Evolutionary conservation across 2,888 invertebrate species (phyloP).

Genomic region (Lithosia quadra): DNA sequence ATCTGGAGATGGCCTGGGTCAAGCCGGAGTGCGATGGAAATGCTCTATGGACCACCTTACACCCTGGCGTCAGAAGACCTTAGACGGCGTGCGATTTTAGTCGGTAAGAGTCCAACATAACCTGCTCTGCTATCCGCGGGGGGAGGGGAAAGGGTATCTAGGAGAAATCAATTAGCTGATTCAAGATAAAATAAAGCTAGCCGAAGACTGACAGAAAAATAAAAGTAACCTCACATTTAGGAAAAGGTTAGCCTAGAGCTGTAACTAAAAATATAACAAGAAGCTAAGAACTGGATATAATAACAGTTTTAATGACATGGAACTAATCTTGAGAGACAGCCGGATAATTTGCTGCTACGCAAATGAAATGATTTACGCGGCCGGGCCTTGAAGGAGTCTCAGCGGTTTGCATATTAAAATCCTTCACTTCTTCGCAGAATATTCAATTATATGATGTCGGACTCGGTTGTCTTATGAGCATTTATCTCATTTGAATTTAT

Average conservation of each 20-base stretch:
- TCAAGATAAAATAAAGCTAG: not conserved
- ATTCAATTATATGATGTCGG: constrained; percentile 18
- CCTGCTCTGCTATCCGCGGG: too few species aligned
- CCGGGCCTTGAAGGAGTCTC: constrained; percentile 10
- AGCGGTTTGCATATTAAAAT: constrained; percentile 17
- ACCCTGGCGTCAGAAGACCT: too few species aligned
- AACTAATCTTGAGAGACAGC: constrained; percentile 16
- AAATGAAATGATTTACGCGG: constrained; percentile 22
- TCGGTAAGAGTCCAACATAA: too few species aligned
- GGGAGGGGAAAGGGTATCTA: too few species aligned
- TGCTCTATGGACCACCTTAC: too few species aligned
- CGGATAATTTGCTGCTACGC: constrained; percentile 17
- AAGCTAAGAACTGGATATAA: not conserved
- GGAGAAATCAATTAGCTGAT: not conserved
- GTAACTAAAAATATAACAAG: not conserved
- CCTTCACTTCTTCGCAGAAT: constrained; percentile 14
- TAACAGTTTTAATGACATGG: constrained; percentile 13
- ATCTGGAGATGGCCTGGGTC: too few species aligned
- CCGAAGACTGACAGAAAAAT: not conserved
- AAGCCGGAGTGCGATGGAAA: too few species aligned
- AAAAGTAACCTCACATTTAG: not conserved
- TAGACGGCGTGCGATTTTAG: too few species aligned
- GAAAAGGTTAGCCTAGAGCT: not conserved
- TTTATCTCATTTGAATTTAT: not conserved
- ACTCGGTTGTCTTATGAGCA: constrained; percentile 9